These are phyloP conservation scores for Shargacucullia verbasci DNA, from an alignment of 2,888 invertebrate genomes.

Conservation along the genomic window DNA sequence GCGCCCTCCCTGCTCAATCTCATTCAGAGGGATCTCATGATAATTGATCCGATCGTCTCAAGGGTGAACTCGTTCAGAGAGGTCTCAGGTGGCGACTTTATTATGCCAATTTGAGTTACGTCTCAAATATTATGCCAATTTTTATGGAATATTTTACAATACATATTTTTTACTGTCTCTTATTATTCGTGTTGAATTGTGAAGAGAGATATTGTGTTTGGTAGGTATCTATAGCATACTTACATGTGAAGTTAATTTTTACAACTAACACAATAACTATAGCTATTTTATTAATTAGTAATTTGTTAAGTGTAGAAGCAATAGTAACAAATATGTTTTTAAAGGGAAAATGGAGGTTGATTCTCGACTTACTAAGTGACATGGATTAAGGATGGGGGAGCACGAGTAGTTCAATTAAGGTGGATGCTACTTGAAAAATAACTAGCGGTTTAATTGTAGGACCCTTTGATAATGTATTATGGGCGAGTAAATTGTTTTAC, in stretches of 20 bases:
- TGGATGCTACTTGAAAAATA: neutral
- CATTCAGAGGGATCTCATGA: constrained; percentile 43
- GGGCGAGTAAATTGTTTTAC: too few species aligned
- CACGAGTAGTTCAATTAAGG: constrained; percentile 4
- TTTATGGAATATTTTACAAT: constrained; percentile 9
- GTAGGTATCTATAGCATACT: too few species aligned
- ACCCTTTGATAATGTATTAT: too few species aligned
- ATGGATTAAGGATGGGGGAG: neutral
- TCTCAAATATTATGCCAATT: constrained; percentile 46
- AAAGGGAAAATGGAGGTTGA: constrained; percentile 6
- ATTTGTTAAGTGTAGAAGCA: neutral
- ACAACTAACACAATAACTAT: neutral
- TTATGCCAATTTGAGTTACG: constrained; percentile 35
- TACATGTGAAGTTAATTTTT: too few species aligned
- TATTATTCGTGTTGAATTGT: constrained; percentile 38
- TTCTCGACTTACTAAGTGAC: too few species aligned
- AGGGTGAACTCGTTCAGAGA: constrained; percentile 10
- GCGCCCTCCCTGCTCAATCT: constrained; percentile 19
- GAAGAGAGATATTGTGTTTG: neutral
- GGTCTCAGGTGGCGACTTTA: constrained; percentile 50
- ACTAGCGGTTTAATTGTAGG: too few species aligned
- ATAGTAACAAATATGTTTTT: constrained; percentile 25
- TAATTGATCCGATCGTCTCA: constrained; percentile 54
- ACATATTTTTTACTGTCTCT: constrained; percentile 10
- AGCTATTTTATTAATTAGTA: too few species aligned